Conservation (phyloP, 2,113 vertebrate species). For the Neotragus pygmaeus region DNA sequence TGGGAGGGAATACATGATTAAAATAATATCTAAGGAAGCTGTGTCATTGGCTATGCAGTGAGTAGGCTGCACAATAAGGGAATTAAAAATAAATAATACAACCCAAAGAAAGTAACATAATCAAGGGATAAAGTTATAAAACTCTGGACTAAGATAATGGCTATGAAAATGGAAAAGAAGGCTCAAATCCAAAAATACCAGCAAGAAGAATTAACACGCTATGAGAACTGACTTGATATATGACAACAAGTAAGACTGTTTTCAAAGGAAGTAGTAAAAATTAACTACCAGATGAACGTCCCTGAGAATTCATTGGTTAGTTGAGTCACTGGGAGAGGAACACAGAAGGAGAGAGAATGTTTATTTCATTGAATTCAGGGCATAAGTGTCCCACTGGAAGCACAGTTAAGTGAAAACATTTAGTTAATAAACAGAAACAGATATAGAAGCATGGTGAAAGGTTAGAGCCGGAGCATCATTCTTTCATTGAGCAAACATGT, state of each 20-base stretch:
- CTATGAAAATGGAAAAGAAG: neutral
- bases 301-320: neutral
- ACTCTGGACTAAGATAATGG: neutral
- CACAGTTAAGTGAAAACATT: conserved; percentile 11
- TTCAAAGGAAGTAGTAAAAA: conserved; percentile 44
- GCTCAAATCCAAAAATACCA: neutral
- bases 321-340: conserved; percentile 50
- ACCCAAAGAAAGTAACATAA: neutral
- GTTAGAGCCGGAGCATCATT: neutral
- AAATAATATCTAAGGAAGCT: neutral
- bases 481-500: neutral
- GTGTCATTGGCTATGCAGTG: neutral
- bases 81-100: neutral
- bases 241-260: neutral
- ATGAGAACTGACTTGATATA: conserved; percentile 6
- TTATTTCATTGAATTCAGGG: conserved; percentile 26
- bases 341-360: neutral
- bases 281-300: conserved; percentile 41
- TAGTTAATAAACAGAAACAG: neutral
- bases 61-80: neutral
- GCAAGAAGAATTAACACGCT: neutral
- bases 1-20: neutral
- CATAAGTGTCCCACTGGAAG: neutral
- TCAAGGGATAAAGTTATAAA: neutral
- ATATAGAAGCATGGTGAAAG: neutral